Evolutionary conservation across 2,888 invertebrate genomes (phyloP).

Genomic region (Notodonta dromedarius): DNA sequence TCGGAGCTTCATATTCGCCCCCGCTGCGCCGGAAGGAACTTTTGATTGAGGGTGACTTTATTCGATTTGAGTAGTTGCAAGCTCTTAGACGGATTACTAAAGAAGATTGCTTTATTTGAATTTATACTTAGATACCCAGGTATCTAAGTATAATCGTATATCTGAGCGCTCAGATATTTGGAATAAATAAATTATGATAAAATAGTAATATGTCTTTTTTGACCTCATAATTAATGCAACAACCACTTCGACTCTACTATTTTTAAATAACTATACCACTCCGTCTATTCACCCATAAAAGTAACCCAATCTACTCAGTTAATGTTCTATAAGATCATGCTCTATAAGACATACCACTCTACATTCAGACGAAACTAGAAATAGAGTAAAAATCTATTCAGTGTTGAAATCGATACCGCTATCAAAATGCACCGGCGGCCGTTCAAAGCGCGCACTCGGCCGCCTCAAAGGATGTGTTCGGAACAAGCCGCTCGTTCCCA

Average conservation of each 20-base stretch:
- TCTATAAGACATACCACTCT: not conserved
- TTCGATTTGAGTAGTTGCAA: slow-evolving; percentile 57
- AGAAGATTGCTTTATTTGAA: slow-evolving; percentile 3
- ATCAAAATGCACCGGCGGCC: slow-evolving; percentile 71
- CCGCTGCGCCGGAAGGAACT: slow-evolving; percentile 50
- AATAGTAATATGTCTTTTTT: no score
- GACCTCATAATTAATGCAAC: no score
- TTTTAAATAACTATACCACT: no score
- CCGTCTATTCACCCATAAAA: not conserved
- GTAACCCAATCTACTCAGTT: not conserved
- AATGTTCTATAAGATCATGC: not conserved
- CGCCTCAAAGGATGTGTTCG: slow-evolving; percentile 69
- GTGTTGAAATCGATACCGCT: slow-evolving; percentile 72
- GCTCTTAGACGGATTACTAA: slow-evolving; percentile 50
- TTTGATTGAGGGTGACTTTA: slow-evolving; percentile 64
- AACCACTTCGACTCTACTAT: no score
- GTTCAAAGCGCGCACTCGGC: slow-evolving; percentile 65
- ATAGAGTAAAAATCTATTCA: slow-evolving; percentile 72
- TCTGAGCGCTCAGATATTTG: no score
- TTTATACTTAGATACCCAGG: not conserved
- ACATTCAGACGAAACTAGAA: slow-evolving; percentile 33
- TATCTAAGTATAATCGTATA: no score
- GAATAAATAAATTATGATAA: no score
- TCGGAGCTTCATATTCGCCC: slow-evolving; percentile 40
- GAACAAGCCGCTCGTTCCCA: slow-evolving; percentile 70